Evolutionary conservation across 2,888 invertebrate species (phyloP).

Genomic region (Eilema depressum): DNA sequence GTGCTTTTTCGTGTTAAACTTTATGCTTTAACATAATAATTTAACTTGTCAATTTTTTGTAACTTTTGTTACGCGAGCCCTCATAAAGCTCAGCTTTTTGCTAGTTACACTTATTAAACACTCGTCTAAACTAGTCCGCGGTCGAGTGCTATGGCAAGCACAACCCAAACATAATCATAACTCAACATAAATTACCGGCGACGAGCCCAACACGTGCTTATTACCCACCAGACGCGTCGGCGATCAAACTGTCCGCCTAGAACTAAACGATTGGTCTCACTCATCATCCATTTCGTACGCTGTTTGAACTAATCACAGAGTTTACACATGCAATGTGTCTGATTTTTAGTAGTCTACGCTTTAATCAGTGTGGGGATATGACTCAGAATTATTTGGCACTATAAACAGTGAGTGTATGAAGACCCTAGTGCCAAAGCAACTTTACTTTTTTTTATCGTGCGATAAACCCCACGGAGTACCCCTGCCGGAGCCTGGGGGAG

Average conservation of each 20-base stretch:
- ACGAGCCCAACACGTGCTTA: slow-evolving; percentile 11
- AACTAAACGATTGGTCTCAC: slow-evolving; percentile 34
- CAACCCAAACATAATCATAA: neutral
- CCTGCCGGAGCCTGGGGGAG: too few species aligned
- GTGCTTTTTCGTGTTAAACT: too few species aligned
- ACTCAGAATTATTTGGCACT: neutral
- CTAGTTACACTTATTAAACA: neutral
- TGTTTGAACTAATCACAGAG: slow-evolving; percentile 34
- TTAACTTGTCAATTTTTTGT: too few species aligned
- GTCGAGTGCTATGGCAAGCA: neutral
- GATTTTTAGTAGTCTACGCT: slow-evolving; percentile 16
- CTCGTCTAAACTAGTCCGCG: neutral
- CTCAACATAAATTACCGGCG: neutral
- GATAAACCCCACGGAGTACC: too few species aligned
- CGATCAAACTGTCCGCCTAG: slow-evolving; percentile 12
- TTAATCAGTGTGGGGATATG: slow-evolving; percentile 42
- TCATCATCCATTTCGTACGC: slow-evolving; percentile 47
- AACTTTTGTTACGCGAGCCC: too few species aligned
- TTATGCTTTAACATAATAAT: too few species aligned
- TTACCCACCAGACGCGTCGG: slow-evolving; percentile 8
- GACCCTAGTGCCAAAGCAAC: neutral
- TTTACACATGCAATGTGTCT: slow-evolving; percentile 30
- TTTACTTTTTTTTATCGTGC: too few species aligned
- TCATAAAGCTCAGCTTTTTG: too few species aligned
- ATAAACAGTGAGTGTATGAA: too few species aligned